A percentile compares a stretch with the other conserved stretches of the same genome.
phyloP scores from a whole-genome alignment of 2,797 vertebrate species.

The Spizella passerina region DNA sequence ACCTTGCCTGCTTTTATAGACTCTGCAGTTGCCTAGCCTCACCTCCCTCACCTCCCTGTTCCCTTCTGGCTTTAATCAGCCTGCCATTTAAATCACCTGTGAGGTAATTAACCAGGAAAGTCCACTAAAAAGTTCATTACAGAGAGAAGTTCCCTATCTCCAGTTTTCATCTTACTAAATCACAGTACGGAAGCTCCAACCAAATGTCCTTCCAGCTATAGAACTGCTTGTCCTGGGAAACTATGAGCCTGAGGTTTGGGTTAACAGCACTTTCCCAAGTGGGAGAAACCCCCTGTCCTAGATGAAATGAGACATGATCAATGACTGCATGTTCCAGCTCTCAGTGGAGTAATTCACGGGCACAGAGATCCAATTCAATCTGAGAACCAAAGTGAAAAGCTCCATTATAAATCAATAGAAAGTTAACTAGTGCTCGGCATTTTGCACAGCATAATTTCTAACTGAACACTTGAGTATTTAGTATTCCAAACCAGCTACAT shows the following conservation, averaged over 20 bases:
- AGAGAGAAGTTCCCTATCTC: neutral
- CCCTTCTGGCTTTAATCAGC: neutral
- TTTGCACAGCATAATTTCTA: neutral
- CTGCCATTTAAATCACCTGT: neutral
- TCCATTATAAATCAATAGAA: constrained; percentile 43
- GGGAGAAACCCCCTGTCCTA: neutral
- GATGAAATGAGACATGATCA: constrained; percentile 6
- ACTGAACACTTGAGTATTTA: constrained; percentile 1
- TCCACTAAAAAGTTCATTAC: constrained; percentile 9
- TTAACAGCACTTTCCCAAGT: constrained; percentile 1
- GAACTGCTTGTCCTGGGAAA: neutral
- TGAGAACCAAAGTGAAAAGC: constrained; percentile 31
- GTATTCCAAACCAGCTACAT: neutral
- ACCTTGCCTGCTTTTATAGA: neutral
- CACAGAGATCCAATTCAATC: neutral
- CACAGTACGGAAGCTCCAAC: neutral
- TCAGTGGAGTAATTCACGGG: neutral
- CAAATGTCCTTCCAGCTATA: neutral
- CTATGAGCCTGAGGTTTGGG: neutral
- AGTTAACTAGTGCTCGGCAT: neutral
- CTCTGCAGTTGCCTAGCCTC: neutral
- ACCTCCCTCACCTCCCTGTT: neutral
- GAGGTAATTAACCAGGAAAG: constrained; percentile 7
- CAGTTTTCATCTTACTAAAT: neutral
- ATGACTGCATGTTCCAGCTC: neutral